These are phyloP conservation scores for Sapayoa aenigma DNA, from an alignment of 2,113 vertebrate genomes.

Conservation along the genomic window DNA sequence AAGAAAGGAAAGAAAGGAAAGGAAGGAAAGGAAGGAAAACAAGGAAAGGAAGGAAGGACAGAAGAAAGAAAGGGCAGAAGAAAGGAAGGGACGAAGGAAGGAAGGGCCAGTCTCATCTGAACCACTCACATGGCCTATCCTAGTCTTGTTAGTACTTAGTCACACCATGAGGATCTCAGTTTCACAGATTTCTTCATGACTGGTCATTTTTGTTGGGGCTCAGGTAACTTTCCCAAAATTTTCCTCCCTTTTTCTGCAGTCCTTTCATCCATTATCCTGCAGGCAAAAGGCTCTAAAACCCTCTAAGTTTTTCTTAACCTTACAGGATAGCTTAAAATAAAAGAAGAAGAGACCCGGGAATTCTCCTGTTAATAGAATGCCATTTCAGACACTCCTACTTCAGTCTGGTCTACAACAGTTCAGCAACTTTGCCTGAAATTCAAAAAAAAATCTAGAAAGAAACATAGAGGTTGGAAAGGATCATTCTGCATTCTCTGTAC, in stretches of 20 bases:
- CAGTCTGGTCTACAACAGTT: neutral
- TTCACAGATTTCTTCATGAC: neutral
- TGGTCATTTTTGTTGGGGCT: neutral
- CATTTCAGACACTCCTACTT: conserved; percentile 12
- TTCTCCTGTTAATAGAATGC: neutral
- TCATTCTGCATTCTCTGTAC: neutral
- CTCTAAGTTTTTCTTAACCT: neutral
- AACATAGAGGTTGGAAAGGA: neutral
- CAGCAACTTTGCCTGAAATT: neutral
- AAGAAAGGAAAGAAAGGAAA: neutral
- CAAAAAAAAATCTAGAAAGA: neutral
- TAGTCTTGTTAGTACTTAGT: neutral
- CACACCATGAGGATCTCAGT: neutral
- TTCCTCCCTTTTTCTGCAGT: conserved; percentile 35
- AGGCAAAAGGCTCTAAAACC: conserved; percentile 21
- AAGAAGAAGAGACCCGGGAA: neutral
- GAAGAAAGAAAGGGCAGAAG: too few species aligned
- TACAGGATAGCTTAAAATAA: conserved; percentile 9
- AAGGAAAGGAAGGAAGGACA: rapidly evolving
- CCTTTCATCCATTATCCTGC: conserved; percentile 24
- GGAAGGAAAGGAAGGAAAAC: rapidly evolving
- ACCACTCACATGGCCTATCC: neutral
- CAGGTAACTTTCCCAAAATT: neutral
- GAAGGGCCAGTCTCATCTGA: neutral
- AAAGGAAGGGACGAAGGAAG: neutral